Percentiles rank a stretch among this genome's conserved stretches.
Evolutionary conservation across 2,888 invertebrate species (phyloP).

Genomic region (Troglohyphantes excavatus): DNA sequence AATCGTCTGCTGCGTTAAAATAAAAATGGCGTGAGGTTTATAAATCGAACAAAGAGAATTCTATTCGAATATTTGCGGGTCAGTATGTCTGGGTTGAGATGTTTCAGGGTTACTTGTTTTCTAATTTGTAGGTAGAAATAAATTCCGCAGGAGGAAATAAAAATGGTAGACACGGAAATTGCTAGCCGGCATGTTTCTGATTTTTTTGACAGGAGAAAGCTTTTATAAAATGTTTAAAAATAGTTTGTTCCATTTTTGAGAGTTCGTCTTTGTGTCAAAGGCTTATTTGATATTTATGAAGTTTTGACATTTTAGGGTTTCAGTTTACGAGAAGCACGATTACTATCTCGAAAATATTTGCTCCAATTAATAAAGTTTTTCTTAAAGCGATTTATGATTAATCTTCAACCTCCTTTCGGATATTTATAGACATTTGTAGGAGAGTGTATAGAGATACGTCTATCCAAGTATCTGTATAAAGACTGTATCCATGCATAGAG

Average conservation of each 20-base stretch:
- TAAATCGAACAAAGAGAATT: constrained; percentile 14
- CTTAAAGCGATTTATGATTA: too few species aligned
- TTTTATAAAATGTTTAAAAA: constrained; percentile 39
- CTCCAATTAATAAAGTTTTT: too few species aligned
- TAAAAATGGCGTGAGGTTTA: constrained; percentile 27
- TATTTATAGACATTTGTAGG: too few species aligned
- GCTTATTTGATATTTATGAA: background rate
- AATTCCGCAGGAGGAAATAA: background rate
- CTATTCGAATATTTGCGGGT: constrained; percentile 36
- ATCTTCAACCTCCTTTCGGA: too few species aligned
- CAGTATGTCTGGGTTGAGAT: constrained; percentile 42
- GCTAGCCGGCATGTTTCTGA: constrained; percentile 4
- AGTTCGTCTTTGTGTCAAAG: background rate
- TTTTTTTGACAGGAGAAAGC: constrained; percentile 9
- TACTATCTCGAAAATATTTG: too few species aligned
- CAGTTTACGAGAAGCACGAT: too few species aligned
- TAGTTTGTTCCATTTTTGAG: constrained; percentile 35
- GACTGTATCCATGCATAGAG: too few species aligned
- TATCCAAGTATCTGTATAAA: too few species aligned
- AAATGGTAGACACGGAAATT: constrained; percentile 15
- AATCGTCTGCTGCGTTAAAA: background rate
- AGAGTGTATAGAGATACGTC: too few species aligned
- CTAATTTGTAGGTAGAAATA: background rate
- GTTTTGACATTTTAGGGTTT: background rate
- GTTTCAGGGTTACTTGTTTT: constrained; percentile 26